A percentile compares a stretch with the other conserved stretches of the same genome.
These are phyloP conservation scores for Morus bassanus DNA, from an alignment of 2,797 vertebrate genomes.

Conservation along the genomic window DNA sequence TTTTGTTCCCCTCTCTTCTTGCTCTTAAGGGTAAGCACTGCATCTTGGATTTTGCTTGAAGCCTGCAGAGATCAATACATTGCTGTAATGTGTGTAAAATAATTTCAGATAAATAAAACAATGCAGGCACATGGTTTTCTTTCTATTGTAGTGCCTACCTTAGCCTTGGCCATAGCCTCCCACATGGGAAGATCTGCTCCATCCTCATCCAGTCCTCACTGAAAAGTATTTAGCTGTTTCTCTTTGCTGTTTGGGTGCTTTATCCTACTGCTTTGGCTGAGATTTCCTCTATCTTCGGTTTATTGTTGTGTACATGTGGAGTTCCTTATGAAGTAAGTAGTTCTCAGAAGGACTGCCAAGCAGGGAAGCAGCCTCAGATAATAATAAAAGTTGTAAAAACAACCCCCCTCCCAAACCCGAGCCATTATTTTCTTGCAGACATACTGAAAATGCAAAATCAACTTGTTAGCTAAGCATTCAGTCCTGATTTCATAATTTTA, in stretches of 20 bases:
- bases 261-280: background rate
- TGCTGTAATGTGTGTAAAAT: background rate
- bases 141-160: background rate
- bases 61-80: background rate
- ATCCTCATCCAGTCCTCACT: background rate
- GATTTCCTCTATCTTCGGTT: background rate
- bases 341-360: conserved; percentile 17
- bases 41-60: background rate
- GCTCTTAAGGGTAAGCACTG: background rate
- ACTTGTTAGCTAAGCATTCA: conserved; percentile 45
- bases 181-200: background rate
- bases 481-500: conserved; percentile 48
- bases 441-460: conserved; percentile 15
- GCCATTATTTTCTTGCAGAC: background rate
- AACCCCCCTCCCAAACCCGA: background rate
- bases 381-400: background rate
- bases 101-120: background rate
- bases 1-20: background rate
- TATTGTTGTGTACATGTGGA: background rate
- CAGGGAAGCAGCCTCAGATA: background rate
- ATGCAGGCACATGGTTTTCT: background rate
- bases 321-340: background rate
- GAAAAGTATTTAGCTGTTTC: background rate
- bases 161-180: background rate
- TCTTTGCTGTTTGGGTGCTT: background rate